Base-by-base conservation (phyloP, 2,113 vertebrate species). In the Oncorhynchus tshawytscha region DNA sequence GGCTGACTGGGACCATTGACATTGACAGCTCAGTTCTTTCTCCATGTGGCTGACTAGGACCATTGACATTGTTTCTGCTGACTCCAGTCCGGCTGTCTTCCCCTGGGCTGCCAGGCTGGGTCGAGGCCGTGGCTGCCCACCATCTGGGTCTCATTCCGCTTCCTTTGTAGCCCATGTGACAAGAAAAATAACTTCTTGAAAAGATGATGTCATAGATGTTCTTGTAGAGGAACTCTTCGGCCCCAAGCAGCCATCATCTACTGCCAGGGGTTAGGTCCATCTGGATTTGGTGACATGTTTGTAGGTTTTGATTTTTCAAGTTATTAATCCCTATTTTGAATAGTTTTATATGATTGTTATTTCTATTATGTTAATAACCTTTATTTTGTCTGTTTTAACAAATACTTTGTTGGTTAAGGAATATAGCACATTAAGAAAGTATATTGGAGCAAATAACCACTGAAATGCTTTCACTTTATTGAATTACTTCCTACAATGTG, bases 131-230 rank as follows among this genome's bases (percentile, higher is more conserved):
- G 72, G 82, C 78, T 76, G 74, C 48, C 74, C 82, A 74, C 82
- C 92, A 91, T 93, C 90, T 93, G 90, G 87, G 79, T 91, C 84
- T 89, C 78, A 82, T 88, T 87, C 87, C 60, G 75, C 75, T 78
- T 80, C 76, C 66, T 83, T 78, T 62, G 57, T 69, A 70, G 74
- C 78, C 77, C 82, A 75, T 78, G 78, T 83, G 88, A 83, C 82
- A 54, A 77, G 72, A 78, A 90, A 80, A 89, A 76, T 80, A 87
- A 90, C 88, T 81, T 80, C 66, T 81, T 70, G 62, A 78, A 76
- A 84, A 78, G 70, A 85, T 91, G 89, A 92, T 78, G 87, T 92
- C 90, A 92, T 80, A 75, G 77, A 82, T 73, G 24, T 80, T 77
- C 75, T 80, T 78, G 76, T 79, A 76, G 76, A 74, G 59, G 74